phyloP scores from a whole-genome alignment of 2,888 invertebrate genomes.

The Cynaeus angustus region DNA sequence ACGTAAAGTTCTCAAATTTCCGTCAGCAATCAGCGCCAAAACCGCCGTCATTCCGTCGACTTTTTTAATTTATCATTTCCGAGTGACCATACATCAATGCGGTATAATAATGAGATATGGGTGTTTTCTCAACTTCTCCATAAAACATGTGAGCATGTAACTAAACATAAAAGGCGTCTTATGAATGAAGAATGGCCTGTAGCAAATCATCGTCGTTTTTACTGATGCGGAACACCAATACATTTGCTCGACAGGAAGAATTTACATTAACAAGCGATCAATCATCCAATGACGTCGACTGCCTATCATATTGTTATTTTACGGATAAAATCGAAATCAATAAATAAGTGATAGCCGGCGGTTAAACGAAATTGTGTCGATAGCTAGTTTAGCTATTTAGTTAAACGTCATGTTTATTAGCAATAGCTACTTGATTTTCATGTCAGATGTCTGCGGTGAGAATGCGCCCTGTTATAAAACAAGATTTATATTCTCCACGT shows the following conservation, averaged over 20 bases:
- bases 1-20: not conserved
- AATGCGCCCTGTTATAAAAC: slow-evolving; percentile 40
- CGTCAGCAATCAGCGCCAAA: slow-evolving; percentile 9
- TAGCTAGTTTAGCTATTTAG: not conserved
- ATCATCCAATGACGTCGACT: slow-evolving; percentile 47
- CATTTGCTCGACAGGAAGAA: slow-evolving; percentile 48
- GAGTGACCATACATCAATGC: slow-evolving; percentile 41
- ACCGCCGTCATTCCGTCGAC: slow-evolving; percentile 4
- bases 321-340: slow-evolving; percentile 31
- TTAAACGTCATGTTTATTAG: slow-evolving; percentile 27
- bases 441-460: slow-evolving; percentile 41
- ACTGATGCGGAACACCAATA: slow-evolving; percentile 45
- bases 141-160: slow-evolving; percentile 47
- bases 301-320: slow-evolving; percentile 36
- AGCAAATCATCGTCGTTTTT: slow-evolving; percentile 44
- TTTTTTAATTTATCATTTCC: slow-evolving; percentile 36
- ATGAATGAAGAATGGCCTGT: slow-evolving; percentile 47
- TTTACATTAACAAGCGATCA: slow-evolving; percentile 51
- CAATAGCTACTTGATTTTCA: slow-evolving; percentile 40
- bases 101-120: slow-evolving; percentile 11
- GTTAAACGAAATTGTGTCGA: not conserved
- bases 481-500: slow-evolving; percentile 49
- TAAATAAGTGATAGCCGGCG: slow-evolving; percentile 5
- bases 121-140: slow-evolving; percentile 44
- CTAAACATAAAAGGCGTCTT: slow-evolving; percentile 48